Percentiles rank a stretch among this genome's conserved stretches.
Conservation (phyloP, 1,140 invertebrate species). For the Scylla paramamosain region DNA sequence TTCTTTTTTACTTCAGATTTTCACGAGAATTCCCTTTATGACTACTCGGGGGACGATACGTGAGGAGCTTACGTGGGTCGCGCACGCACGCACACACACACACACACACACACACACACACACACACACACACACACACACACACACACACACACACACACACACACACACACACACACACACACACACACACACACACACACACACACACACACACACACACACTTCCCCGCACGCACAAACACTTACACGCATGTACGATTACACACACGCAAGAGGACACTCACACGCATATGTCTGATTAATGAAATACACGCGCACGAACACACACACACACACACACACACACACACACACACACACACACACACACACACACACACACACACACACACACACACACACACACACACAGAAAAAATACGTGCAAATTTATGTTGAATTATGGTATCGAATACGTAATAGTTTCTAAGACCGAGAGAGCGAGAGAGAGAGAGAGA, state of each 20-base stretch:
- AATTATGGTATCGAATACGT: too few relatives aligned
- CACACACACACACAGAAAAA: too few relatives aligned
- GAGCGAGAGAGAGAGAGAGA: neutral
- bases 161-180: slow-evolving; percentile 19
- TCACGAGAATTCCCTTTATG: neutral
- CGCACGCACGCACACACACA: too few relatives aligned
- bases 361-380: neutral
- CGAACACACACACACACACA: neutral
- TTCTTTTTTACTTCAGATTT: neutral
- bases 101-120: neutral
- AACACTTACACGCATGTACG: too few relatives aligned
- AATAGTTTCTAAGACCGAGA: too few relatives aligned
- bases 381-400: neutral
- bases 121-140: neutral
- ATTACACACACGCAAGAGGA: neutral
- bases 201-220: slow-evolving; percentile 25
- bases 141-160: neutral
- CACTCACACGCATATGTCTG: neutral
- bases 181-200: slow-evolving; percentile 21
- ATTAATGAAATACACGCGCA: neutral
- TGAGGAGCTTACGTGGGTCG: too few relatives aligned
- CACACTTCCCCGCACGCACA: neutral
- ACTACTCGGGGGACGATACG: too few relatives aligned
- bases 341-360: slow-evolving; percentile 38
- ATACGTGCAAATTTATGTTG: too few relatives aligned